A percentile compares a stretch with the other conserved stretches of the same genome.
phyloP scores from a whole-genome alignment of 2,888 invertebrate species.

The Bibio marci region DNA sequence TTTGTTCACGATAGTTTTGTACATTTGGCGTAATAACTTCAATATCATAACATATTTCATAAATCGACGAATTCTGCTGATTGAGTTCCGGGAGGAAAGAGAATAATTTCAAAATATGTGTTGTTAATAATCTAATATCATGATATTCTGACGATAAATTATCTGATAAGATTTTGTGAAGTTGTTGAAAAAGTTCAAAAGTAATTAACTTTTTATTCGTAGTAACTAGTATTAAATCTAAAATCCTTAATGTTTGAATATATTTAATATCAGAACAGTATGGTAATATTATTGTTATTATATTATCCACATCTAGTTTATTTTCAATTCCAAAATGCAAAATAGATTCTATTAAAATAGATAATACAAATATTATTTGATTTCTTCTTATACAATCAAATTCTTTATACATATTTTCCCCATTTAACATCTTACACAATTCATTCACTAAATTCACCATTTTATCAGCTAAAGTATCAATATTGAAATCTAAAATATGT shows the following conservation, averaged over 20 bases:
- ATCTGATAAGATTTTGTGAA: constrained; percentile 35
- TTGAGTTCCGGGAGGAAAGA: constrained; percentile 21
- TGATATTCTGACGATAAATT: constrained; percentile 53
- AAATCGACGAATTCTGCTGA: constrained; percentile 27
- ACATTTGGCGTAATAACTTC: constrained; percentile 56
- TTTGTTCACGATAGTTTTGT: constrained; percentile 61
- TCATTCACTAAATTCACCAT: too few relatives aligned
- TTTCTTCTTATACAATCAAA: neutral
- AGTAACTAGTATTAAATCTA: constrained; percentile 36
- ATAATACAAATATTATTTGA: constrained; percentile 34
- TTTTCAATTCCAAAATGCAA: constrained; percentile 32
- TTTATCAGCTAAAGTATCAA: constrained; percentile 5
- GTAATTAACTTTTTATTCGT: constrained; percentile 28
- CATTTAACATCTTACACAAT: too few relatives aligned
- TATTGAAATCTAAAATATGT: constrained; percentile 14
- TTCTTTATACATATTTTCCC: too few relatives aligned
- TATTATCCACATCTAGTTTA: constrained; percentile 21
- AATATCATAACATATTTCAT: constrained; percentile 47
- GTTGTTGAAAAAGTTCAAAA: constrained; percentile 28
- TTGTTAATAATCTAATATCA: constrained; percentile 48
- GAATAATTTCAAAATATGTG: constrained; percentile 57
- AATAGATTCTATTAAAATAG: constrained; percentile 38
- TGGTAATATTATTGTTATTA: constrained; percentile 31
- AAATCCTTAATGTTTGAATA: constrained; percentile 32
- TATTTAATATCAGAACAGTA: constrained; percentile 31